These are phyloP conservation scores for Centrocercus urophasianus DNA, from an alignment of 2,113 vertebrate species.

Conservation along the genomic window DNA sequence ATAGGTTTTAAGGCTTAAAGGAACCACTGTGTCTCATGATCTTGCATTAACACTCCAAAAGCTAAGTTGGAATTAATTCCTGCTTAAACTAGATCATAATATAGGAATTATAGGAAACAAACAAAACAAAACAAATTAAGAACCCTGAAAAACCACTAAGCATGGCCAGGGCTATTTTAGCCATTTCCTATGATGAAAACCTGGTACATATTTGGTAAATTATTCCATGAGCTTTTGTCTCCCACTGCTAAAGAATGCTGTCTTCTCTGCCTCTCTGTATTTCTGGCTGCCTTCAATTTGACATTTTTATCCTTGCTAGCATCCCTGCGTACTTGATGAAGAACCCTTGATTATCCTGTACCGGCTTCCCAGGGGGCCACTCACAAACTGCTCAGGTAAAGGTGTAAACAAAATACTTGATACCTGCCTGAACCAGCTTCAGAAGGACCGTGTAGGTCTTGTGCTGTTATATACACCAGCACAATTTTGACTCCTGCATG, in stretches of 20 bases:
- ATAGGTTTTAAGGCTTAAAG: not conserved
- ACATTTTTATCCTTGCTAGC: slow-evolving; percentile 8
- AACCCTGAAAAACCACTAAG: not conserved
- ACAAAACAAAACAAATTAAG: not conserved
- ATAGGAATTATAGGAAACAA: not conserved
- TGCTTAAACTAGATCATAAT: not conserved
- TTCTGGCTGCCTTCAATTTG: not conserved
- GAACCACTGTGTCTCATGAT: not conserved
- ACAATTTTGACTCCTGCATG: not conserved
- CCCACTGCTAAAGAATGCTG: not conserved
- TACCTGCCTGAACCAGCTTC: not conserved
- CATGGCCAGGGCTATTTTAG: not conserved
- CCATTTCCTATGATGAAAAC: not conserved
- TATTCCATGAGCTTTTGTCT: not conserved
- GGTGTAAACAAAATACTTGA: not conserved
- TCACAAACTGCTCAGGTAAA: not conserved
- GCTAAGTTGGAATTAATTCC: slow-evolving; percentile 43
- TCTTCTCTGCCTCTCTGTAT: not conserved
- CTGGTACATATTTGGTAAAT: not conserved
- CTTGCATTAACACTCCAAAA: not conserved
- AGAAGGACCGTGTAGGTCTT: not conserved
- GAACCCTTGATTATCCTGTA: not conserved
- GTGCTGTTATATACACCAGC: not conserved
- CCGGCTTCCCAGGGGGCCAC: not conserved
- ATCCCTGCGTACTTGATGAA: slow-evolving; percentile 3